Evolutionary conservation across 2,888 invertebrate species (phyloP).

Genomic region (Drosophila colorata): DNA sequence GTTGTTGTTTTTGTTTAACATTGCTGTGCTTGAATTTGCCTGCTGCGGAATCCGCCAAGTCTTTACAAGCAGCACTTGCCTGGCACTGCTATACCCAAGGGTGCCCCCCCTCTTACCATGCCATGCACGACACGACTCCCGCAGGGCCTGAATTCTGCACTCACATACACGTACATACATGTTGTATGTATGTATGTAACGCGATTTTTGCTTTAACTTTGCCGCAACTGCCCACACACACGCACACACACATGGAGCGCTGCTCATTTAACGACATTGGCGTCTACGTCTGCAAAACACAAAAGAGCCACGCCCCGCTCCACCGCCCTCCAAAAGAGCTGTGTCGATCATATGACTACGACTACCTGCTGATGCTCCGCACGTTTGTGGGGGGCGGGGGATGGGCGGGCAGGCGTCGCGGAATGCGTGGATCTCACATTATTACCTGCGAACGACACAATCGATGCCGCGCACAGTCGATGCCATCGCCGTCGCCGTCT

Average conservation of each 20-base stretch:
- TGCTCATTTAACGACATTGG: conserved; percentile 79
- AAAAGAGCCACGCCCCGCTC: conserved; percentile 69
- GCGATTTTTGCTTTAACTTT: conserved; percentile 76
- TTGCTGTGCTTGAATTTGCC: conserved; percentile 21
- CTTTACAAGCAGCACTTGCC: conserved; percentile 39
- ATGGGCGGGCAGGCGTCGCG: conserved; percentile 48
- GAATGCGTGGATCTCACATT: conserved; percentile 81
- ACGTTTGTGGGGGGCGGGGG: conserved; percentile 11
- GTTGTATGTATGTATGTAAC: conserved; percentile 51
- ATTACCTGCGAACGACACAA: conserved; percentile 81
- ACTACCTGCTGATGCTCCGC: conserved; percentile 73
- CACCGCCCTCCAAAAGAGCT: conserved; percentile 38
- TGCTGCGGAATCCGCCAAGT: conserved; percentile 36
- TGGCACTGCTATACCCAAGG: conserved; percentile 49
- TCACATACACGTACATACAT: conserved; percentile 7
- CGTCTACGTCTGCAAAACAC: conserved; percentile 80
- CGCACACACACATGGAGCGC: conserved; percentile 31
- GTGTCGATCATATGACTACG: conserved; percentile 72
- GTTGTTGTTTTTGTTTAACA: conserved; percentile 23
- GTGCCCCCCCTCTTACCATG: conserved; percentile 47
- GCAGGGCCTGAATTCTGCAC: conserved; percentile 60
- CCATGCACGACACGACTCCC: conserved; percentile 58
- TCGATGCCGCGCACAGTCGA: conserved; percentile 68
- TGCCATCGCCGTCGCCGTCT: conserved; percentile 42
- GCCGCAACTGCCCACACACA: conserved; percentile 66